These are phyloP conservation scores for Poeciliopsis turneri DNA, from an alignment of 2,797 vertebrate species.

Conservation along the genomic window DNA sequence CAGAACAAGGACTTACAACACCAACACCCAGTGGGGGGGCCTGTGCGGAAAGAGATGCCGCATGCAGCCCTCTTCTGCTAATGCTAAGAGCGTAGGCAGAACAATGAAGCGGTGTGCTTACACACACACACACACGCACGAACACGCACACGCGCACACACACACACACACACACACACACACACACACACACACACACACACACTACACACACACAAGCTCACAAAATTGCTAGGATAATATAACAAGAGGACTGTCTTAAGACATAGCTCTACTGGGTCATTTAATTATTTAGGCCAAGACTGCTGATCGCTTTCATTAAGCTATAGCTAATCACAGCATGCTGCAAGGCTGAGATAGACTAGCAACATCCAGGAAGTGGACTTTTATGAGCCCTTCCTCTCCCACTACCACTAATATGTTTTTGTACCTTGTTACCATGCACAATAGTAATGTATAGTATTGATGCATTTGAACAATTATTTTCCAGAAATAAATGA, in stretches of 20 bases:
- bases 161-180: not conserved
- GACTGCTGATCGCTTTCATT: slow-evolving; percentile 10
- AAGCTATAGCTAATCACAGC: slow-evolving; percentile 8
- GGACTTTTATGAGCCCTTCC: not conserved
- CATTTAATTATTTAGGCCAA: slow-evolving; percentile 19
- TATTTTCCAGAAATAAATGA: not conserved
- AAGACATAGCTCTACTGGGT: not conserved
- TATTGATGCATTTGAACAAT: not conserved
- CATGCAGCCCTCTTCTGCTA: slow-evolving; percentile 52
- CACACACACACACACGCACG: slow-evolving; percentile 24
- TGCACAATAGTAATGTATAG: not conserved
- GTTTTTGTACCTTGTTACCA: not conserved
- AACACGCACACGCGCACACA: not conserved
- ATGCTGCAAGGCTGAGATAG: not conserved
- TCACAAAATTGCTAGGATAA: slow-evolving; percentile 3
- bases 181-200: not conserved
- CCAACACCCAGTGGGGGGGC: slow-evolving; percentile 60
- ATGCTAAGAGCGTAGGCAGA: slow-evolving; percentile 40
- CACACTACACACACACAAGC: not conserved
- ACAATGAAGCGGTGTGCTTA: slow-evolving; percentile 10
- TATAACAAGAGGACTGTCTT: not conserved
- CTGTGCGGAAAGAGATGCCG: slow-evolving; percentile 49
- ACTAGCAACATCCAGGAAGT: slow-evolving; percentile 19
- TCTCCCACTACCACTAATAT: too few species aligned
- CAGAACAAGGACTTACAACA: slow-evolving; percentile 62